Evolutionary conservation across 1,140 invertebrate genomes (phyloP), one percentile per base, ranked within the genome.

Genomic region (Spodoptera frugiperda): DNA sequence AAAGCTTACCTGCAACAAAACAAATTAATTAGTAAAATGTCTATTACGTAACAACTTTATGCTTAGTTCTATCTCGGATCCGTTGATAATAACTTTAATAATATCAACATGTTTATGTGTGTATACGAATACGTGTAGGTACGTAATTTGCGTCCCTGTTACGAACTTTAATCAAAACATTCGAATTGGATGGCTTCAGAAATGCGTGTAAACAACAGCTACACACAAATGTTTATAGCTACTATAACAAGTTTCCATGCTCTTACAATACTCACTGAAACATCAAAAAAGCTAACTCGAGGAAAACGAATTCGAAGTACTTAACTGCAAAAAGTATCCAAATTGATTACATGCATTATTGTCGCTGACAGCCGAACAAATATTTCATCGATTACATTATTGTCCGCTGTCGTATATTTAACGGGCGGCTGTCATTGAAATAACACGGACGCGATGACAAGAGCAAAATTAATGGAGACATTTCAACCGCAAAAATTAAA

Each of bases 1-100:
- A 51, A 76, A 49, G 68, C 67, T 82, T 83, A 81, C 79, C 80
- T 81, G 80, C 71, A 87, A 85, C 72, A 79, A 76, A 78, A 59
- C 63, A 79, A 82, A 55, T 67, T 53, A 83, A 78, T 79, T 76
- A 81, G 77, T 76, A n/a, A 46, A 21, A 53, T 54, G 17, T 44
- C 33, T 63, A 14, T 17, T 33, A 9, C 6, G n/a, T 53, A 10
- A 14, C 14, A 53, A 61, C 25, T 63, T 63, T 63, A 8, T 17
- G 5, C 54, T 17, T 17, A 11, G 33, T 44, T 63, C 39, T 44
- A 19, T 19, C 19, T 61, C 15, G 14, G n/a, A 33, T 33, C n/a
- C 14, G 55, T 39, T 25, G 30, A 39, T 39, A 39, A 9, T 15
- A 63, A 63, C 59, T 63, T 63, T 63, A 63, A 17, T 44, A 63